Evolutionary conservation across 1,140 invertebrate genomes (phyloP).

Genomic region (Luehdorfia chinensis): DNA sequence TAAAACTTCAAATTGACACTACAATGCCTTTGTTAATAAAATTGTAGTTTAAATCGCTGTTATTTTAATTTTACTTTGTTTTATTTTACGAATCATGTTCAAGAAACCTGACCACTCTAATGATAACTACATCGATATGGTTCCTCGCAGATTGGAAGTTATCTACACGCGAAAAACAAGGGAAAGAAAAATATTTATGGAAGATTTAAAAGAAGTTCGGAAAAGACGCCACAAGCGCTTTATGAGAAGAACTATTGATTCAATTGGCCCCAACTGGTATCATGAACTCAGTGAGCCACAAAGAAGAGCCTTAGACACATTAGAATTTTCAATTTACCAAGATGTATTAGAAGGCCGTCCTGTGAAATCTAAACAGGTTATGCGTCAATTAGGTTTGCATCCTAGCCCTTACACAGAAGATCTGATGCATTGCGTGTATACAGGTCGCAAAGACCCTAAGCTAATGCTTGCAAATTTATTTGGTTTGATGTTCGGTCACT

Average conservation of each 20-base stretch:
- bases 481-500: slow-evolving; percentile 40
- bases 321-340: slow-evolving; percentile 55
- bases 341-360: slow-evolving; percentile 60
- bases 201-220: slow-evolving; percentile 53
- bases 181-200: slow-evolving; percentile 54
- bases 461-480: slow-evolving; percentile 59
- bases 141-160: slow-evolving; percentile 36
- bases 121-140: slow-evolving; percentile 1
- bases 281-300: slow-evolving; percentile 57
- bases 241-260: slow-evolving; percentile 31
- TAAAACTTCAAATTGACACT: too few species aligned
- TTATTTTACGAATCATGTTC: slow-evolving; percentile 25
- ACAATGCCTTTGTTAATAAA: background rate
- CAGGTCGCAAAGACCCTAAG: slow-evolving; percentile 54
- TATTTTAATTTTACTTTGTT: background rate
- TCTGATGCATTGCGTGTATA: slow-evolving; percentile 48
- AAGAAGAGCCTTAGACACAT: slow-evolving; percentile 43
- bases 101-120: background rate
- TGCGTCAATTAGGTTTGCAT: slow-evolving; percentile 44
- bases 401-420: slow-evolving; percentile 44
- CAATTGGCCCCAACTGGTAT: slow-evolving; percentile 60
- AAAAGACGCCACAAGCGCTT: slow-evolving; percentile 31
- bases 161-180: slow-evolving; percentile 44
- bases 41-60: slow-evolving; percentile 2
- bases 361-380: slow-evolving; percentile 33